Base-by-base conservation (phyloP, 2,113 vertebrate species). In the Odontophorus gujanensis region DNA sequence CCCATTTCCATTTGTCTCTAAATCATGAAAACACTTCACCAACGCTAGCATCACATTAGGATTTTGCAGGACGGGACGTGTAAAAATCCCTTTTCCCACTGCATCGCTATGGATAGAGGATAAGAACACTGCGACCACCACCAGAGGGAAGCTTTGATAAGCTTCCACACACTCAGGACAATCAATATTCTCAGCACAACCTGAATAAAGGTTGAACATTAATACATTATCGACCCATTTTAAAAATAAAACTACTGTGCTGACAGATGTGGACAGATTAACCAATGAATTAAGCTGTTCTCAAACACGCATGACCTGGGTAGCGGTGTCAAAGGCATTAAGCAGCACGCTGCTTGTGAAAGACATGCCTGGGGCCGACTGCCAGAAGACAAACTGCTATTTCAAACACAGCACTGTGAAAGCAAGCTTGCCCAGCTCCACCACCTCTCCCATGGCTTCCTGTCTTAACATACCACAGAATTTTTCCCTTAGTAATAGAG, bases 61-160 rank as follows among this genome's bases (percentile, higher is more conserved):
- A 43, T 34, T 42, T 5, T 28, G n/a, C 61, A 66, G 40, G 62
- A 67, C 69, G 45, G 9, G 63, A 26, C 2, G 20, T 50, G n/a
- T 2, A 48, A 36, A 55, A 3, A 51, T 0, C 57, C 6, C 0
- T 7, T 45, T 34, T 25, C 1, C 7, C 45, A 21, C 72, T 24
- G 30, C 5, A 38, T 13, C 28, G 6, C 73, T 36, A 34, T 3
- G 32, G 78, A 21, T 38, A 58, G 13, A 11, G 11, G 55, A 2
- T 8, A 47, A n/a, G 47, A 26, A 48, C 16, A 13, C 5, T 25
- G 22, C 0, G 7, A 43, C 7, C 57, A 42, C 32, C 57, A 71
- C 66, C 67, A 61, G 88, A 81, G 82, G 43, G 43, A 67, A 79
- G 48, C 3, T n/a, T n/a, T n/a, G n/a, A 80, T 7, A 57, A 61